phyloP scores from a whole-genome alignment of 2,888 invertebrate species.

The Leptopilina drosophilae region DNA sequence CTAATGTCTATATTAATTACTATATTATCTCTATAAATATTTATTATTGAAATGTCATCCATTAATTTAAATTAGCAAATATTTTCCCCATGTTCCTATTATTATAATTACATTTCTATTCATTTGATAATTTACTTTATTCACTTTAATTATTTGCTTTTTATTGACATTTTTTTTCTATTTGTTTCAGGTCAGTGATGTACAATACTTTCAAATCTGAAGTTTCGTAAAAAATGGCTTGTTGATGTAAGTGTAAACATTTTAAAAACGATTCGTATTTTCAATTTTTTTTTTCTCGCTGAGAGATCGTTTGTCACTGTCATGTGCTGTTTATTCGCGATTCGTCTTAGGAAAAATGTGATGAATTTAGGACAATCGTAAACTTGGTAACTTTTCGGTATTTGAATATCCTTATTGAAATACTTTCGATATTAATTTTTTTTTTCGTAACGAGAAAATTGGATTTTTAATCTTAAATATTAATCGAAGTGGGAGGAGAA shows the following conservation, averaged over 20 bases:
- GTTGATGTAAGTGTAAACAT: conserved; percentile 71
- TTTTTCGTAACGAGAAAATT: too few relatives aligned
- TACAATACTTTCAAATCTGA: conserved; percentile 70
- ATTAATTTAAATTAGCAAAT: too few relatives aligned
- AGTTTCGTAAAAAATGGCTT: conserved; percentile 66
- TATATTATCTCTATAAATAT: too few relatives aligned
- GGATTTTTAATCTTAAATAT: too few relatives aligned
- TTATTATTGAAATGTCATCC: too few relatives aligned
- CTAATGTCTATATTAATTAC: too few relatives aligned
- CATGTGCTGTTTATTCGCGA: not conserved
- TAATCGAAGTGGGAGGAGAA: too few relatives aligned
- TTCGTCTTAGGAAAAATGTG: not conserved
- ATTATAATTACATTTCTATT: too few relatives aligned
- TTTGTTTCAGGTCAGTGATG: conserved; percentile 73
- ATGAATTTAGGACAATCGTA: not conserved
- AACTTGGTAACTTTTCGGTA: not conserved
- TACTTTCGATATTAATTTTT: too few relatives aligned
- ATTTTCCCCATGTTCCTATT: too few relatives aligned
- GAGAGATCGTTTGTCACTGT: conserved; percentile 3
- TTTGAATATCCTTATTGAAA: not conserved
- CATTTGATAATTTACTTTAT: too few relatives aligned
- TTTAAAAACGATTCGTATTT: conserved; percentile 46
- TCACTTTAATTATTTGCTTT: not conserved
- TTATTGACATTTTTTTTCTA: conserved; percentile 41
- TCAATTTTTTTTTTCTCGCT: not conserved